Percentiles rank a stretch among this genome's conserved stretches.
Evolutionary conservation across 2,888 invertebrate genomes (phyloP).

Genomic region (Drosophila stalkeri): DNA sequence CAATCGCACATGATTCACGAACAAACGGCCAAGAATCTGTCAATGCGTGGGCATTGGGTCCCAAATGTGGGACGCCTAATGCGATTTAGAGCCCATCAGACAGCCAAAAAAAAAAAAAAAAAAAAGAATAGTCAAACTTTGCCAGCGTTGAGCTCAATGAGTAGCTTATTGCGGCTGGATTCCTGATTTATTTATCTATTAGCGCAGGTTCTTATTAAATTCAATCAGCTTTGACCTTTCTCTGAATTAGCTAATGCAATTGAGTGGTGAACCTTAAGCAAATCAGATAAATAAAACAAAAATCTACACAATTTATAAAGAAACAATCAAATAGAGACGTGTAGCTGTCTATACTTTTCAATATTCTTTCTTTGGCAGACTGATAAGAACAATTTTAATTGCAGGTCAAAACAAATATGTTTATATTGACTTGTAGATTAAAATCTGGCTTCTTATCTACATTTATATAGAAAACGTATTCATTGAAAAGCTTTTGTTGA

Average conservation of each 20-base stretch:
- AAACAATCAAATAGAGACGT: neutral
- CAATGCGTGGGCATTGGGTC: conserved; percentile 6
- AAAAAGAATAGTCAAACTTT: neutral
- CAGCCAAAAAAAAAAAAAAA: neutral
- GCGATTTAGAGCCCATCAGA: conserved; percentile 53
- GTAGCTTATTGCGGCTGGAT: conserved; percentile 10
- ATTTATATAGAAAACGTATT: too few relatives aligned
- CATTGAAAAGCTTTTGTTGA: neutral
- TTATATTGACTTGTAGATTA: too few relatives aligned
- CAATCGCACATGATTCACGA: conserved; percentile 43
- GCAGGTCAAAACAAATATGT: neutral
- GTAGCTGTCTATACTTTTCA: neutral
- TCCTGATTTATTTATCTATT: conserved; percentile 8
- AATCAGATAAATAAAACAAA: neutral
- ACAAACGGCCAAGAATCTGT: neutral
- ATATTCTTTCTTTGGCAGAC: neutral
- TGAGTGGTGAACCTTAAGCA: too few relatives aligned
- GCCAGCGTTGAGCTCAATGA: conserved; percentile 1
- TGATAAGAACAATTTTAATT: neutral
- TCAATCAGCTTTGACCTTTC: neutral
- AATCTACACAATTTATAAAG: neutral
- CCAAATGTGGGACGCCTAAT: conserved; percentile 44
- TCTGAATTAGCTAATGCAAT: neutral
- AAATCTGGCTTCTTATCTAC: too few relatives aligned
- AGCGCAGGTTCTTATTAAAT: neutral